Conservation (phyloP, 2,797 vertebrate species). For the Pseudochirops corinnae region DNA sequence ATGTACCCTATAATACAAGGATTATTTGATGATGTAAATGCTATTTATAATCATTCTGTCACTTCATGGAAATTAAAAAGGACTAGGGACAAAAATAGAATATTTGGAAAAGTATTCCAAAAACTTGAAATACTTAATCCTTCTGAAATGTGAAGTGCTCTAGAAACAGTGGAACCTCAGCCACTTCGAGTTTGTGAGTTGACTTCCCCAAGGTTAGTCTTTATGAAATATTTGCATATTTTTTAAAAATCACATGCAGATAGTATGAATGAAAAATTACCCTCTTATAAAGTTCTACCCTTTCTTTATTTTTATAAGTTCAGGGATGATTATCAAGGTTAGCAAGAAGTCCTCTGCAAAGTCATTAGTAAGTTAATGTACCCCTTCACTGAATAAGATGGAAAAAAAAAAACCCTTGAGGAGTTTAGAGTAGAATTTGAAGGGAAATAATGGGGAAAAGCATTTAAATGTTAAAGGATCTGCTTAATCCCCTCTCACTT, state of each 20-base stretch:
- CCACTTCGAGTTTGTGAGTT: not conserved
- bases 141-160: not conserved
- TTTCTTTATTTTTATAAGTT: no score
- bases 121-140: not conserved
- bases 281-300: not conserved
- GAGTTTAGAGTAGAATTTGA: constrained; percentile 49
- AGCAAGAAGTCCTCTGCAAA: constrained; percentile 37
- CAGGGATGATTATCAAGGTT: not conserved
- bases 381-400: constrained; percentile 45
- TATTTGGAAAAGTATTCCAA: not conserved
- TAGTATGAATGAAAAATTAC: not conserved
- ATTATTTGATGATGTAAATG: not conserved
- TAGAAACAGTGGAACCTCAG: not conserved
- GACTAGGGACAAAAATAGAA: not conserved
- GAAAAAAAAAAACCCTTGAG: constrained; percentile 47
- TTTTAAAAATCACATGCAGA: not conserved
- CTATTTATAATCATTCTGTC: not conserved
- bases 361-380: constrained; percentile 63
- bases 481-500: no score
- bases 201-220: not conserved
- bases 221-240: not conserved
- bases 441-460: constrained; percentile 51
- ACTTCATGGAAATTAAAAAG: no score
- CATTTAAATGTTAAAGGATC: not conserved
- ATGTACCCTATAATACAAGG: not conserved